Evolutionary conservation across 1,140 invertebrate species (phyloP), one percentile per base, ranked within the genome.

Genomic region (Calephelis virginiensis): DNA sequence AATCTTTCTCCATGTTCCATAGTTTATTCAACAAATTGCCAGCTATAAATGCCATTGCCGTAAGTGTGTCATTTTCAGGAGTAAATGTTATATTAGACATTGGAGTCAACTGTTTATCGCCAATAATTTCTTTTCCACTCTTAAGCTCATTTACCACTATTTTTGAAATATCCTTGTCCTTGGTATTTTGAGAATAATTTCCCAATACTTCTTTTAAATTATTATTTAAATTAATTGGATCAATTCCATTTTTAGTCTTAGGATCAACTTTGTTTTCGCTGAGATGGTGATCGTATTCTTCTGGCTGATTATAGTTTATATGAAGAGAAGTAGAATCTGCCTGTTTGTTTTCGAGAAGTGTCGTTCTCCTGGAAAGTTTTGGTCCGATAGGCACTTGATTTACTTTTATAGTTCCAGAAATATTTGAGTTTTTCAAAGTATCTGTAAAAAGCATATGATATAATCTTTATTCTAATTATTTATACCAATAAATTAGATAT

Each of bases 31-130:
- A 72, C 43, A 90, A 66, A 77, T 89, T 89, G 40, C 88, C 88
- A 65, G 88, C 88, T 62, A 90, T 89, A 50, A 78, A 89, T 5
- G 86, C 81, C 82, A 90, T 86, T 61, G 88, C 86, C 38, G 79
- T 83, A 17, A 89, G 66, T 6, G 88, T 89, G 61, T 90, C 88
- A 66, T 90, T 90, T 78, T 89, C 86, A n/a, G 82, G 78, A 7
- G 85, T 86, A 64, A 90, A 90, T 37, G 83, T 86, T 13, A 90
- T 85, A 73, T 89, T 89, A 60, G 88, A 89, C 28, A 81, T 77
- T 6, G 84, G 74, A 49, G 76, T 59, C 7, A 78, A 72, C 49
- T 78, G 72, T 70, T 76, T 73, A 66, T 85, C 80, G 9, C 88
- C 88, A 60, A 90, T 84, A 6, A 78, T 72, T 78, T 90, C 88